Evolutionary conservation across 2,113 vertebrate species (phyloP).

Genomic region (Morone chrysops): DNA sequence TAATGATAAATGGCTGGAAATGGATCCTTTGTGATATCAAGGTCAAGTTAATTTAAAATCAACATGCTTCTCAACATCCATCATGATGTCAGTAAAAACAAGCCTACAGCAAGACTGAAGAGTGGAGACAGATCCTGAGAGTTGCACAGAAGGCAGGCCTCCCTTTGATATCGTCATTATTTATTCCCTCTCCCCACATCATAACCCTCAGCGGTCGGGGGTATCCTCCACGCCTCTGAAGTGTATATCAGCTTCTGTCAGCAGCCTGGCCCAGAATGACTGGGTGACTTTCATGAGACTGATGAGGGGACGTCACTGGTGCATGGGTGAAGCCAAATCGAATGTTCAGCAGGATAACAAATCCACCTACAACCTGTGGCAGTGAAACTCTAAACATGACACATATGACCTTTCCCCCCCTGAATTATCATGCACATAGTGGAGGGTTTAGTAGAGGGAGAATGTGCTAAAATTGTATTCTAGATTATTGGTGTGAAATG

Average conservation of each 20-base stretch:
- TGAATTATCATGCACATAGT: neutral
- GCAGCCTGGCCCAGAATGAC: slow-evolving; percentile 10
- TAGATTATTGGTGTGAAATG: neutral
- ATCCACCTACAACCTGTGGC: slow-evolving; percentile 23
- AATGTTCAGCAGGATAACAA: slow-evolving; percentile 34
- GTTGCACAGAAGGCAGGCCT: slow-evolving; percentile 33
- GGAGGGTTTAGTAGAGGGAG: neutral
- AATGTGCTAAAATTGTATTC: neutral
- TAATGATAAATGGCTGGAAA: slow-evolving; percentile 21
- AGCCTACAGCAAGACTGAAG: neutral
- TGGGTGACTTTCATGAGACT: slow-evolving; percentile 52
- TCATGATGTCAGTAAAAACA: neutral
- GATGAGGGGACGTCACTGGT: slow-evolving; percentile 23
- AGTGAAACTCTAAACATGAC: neutral
- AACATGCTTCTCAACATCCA: neutral
- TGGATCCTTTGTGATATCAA: slow-evolving; percentile 20
- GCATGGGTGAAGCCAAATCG: slow-evolving; percentile 26
- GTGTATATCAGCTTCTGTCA: slow-evolving; percentile 54
- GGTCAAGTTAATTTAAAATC: slow-evolving; percentile 28
- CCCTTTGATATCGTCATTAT: slow-evolving; percentile 66
- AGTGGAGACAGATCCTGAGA: neutral
- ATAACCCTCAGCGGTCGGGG: slow-evolving; percentile 49
- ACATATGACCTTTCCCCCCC: neutral
- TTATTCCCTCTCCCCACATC: slow-evolving; percentile 65
- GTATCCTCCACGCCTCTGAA: slow-evolving; percentile 53